Percentiles rank a stretch among this genome's conserved stretches.
phyloP scores from a whole-genome alignment of 2,113 vertebrate species.

The Psephotus haematonotus region DNA sequence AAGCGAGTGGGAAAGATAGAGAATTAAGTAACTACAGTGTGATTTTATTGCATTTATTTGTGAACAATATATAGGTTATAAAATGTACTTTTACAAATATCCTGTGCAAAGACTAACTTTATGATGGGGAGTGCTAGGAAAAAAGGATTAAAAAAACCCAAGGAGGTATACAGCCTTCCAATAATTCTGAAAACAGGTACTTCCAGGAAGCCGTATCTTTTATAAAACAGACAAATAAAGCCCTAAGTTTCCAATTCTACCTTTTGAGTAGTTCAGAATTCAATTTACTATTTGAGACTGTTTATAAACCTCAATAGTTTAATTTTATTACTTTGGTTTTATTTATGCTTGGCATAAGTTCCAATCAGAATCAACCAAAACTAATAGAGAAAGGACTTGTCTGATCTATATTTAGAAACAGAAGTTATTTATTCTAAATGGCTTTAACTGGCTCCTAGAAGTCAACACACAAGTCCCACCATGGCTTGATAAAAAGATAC shows the following conservation, averaged over 20 bases:
- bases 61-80: background rate
- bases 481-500: background rate
- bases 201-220: background rate
- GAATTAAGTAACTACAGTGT: background rate
- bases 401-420: background rate
- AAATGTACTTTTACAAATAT: background rate
- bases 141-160: background rate
- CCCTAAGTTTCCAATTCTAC: background rate
- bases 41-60: background rate
- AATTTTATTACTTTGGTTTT: background rate
- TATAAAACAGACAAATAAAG: background rate
- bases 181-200: background rate
- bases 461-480: background rate
- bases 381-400: background rate
- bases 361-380: background rate
- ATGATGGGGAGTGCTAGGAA: fast-evolving
- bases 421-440: background rate
- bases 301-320: background rate
- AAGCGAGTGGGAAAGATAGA: background rate
- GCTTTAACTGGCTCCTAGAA: background rate
- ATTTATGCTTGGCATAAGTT: background rate
- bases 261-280: background rate
- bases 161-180: background rate
- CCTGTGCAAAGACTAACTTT: background rate
- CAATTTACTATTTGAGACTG: background rate